A percentile compares a stretch with the other conserved stretches of the same genome.
phyloP scores from a whole-genome alignment of 2,797 vertebrate species.

The Tenualosa thibaudeaui region DNA sequence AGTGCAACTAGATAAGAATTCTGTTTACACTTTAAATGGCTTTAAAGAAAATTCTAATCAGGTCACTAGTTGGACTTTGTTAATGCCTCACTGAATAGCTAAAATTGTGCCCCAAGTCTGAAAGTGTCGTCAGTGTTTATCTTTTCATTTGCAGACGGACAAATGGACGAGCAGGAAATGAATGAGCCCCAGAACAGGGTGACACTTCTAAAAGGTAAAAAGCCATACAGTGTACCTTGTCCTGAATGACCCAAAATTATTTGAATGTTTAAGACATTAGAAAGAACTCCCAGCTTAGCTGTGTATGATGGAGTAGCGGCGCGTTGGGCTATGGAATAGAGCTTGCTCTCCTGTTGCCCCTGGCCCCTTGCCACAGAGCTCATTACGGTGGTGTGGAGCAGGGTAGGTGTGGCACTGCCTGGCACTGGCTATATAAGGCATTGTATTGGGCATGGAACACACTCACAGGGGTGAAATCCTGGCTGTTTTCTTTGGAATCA shows the following conservation, averaged over 20 bases:
- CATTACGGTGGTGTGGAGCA: constrained; percentile 35
- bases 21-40: neutral
- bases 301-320: neutral
- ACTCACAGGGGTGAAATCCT: neutral
- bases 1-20: neutral
- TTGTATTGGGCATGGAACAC: neutral
- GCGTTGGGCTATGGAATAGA: constrained; percentile 15
- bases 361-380: constrained; percentile 36
- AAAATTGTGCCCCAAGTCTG: neutral
- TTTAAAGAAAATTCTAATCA: neutral
- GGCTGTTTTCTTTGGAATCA: neutral
- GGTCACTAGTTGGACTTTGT: neutral
- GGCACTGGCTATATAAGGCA: constrained; percentile 47
- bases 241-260: neutral
- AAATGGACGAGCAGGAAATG: constrained; percentile 96
- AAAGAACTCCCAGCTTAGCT: neutral
- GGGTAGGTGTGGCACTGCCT: constrained; percentile 21
- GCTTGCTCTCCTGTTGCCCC: constrained; percentile 26
- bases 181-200: constrained; percentile 93
- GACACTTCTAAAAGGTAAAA: constrained; percentile 89
- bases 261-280: neutral
- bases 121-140: neutral
- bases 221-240: neutral
- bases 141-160: constrained; percentile 79
- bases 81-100: neutral